These are phyloP conservation scores for Drosophila peninsularis DNA, from an alignment of 2,888 invertebrate genomes.

Conservation along the genomic window DNA sequence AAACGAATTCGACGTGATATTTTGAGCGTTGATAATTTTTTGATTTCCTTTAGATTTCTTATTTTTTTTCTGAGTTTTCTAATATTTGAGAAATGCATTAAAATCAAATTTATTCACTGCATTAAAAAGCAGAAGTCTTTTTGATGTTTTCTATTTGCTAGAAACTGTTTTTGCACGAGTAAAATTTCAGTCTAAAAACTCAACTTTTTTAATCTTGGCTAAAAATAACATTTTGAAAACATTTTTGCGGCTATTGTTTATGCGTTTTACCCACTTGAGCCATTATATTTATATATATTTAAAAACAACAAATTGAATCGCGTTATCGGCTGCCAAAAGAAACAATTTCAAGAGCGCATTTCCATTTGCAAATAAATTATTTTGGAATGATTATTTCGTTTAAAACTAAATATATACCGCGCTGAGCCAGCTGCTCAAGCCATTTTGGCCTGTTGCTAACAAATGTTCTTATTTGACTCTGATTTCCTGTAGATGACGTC, in stretches of 20 bases:
- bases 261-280: constrained; percentile 49
- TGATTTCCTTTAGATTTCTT: constrained; percentile 13
- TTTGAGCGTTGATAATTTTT: constrained; percentile 30
- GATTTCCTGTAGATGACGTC: constrained; percentile 70
- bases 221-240: constrained; percentile 42
- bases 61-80: constrained; percentile 10
- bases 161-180: constrained; percentile 5
- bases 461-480: constrained; percentile 26
- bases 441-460: neutral
- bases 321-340: constrained; percentile 22
- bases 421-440: constrained; percentile 30
- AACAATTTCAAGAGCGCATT: constrained; percentile 29
- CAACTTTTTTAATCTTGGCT: constrained; percentile 27
- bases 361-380: constrained; percentile 14
- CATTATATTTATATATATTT: neutral
- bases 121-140: constrained; percentile 30
- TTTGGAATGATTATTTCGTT: constrained; percentile 16
- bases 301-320: constrained; percentile 35
- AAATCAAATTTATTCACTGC: constrained; percentile 35
- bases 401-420: constrained; percentile 18
- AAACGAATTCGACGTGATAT: constrained; percentile 44
- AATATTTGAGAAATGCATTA: constrained; percentile 20
- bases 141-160: neutral
- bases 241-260: constrained; percentile 42
- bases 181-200: constrained; percentile 10